Conservation (phyloP, 1,140 invertebrate species). For the Mycetomoellerius zeteki region DNA sequence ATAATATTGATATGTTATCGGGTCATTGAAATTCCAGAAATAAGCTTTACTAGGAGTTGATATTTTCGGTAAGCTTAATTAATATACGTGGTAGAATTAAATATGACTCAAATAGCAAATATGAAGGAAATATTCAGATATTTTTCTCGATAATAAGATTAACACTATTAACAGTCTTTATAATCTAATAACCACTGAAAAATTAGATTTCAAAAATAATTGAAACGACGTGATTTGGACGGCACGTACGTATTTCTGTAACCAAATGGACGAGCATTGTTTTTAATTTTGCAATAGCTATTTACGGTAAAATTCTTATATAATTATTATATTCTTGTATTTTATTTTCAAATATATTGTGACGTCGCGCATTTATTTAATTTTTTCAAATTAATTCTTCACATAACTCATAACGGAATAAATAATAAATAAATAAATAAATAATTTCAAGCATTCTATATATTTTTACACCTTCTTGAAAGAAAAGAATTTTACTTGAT, state of each 20-base stretch:
- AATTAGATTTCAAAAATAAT: conserved; percentile 19
- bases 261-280: not conserved
- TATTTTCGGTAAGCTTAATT: conserved; percentile 35
- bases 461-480: not conserved
- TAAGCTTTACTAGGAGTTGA: not conserved
- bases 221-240: not conserved
- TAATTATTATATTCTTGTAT: no score
- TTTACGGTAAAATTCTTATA: not conserved
- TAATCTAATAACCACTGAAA: conserved; percentile 18
- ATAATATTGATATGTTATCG: not conserved
- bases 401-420: not conserved
- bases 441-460: not conserved
- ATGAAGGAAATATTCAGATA: not conserved
- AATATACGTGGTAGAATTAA: not conserved
- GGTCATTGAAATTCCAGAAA: not conserved
- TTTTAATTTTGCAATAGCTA: not conserved
- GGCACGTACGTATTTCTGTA: not conserved
- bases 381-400: conserved; percentile 5
- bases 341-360: conserved; percentile 19
- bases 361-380: not conserved
- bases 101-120: not conserved
- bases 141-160: conserved; percentile 25
- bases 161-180: conserved; percentile 1
- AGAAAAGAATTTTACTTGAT: not conserved
- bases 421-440: conserved; percentile 1